phyloP scores from a whole-genome alignment of 2,113 vertebrate species.

The Garra rufa region DNA sequence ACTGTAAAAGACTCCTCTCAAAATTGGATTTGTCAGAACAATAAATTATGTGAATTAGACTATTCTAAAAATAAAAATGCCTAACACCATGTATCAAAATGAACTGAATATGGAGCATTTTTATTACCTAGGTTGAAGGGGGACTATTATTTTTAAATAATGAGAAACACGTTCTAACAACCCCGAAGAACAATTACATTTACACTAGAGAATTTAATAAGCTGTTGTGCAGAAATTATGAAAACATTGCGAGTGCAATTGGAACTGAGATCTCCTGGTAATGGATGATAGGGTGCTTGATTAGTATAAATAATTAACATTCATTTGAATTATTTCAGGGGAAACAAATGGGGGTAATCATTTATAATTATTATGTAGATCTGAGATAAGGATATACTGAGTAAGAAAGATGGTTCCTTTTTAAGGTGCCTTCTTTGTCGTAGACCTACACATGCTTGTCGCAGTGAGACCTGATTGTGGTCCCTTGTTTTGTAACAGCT shows the following conservation, averaged over 20 bases:
- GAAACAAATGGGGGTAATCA: slow-evolving; percentile 70
- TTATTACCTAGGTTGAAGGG: slow-evolving; percentile 22
- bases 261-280: slow-evolving; percentile 63
- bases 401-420: slow-evolving; percentile 1
- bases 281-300: slow-evolving; percentile 61
- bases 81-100: not conserved
- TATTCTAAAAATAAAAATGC: not conserved
- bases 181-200: not conserved
- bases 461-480: slow-evolving; percentile 28
- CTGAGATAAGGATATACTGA: slow-evolving; percentile 45
- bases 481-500: slow-evolving; percentile 22
- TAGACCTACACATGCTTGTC: slow-evolving; percentile 16
- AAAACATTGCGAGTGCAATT: not conserved
- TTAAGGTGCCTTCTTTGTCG: not conserved
- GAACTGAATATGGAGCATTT: not conserved
- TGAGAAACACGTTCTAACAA: not conserved
- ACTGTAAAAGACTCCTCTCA: not conserved
- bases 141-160: slow-evolving; percentile 15
- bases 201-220: not conserved
- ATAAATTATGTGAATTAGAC: not conserved
- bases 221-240: not conserved
- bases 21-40: not conserved
- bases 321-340: slow-evolving; percentile 73
- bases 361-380: slow-evolving; percentile 70
- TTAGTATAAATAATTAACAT: slow-evolving; percentile 70